phyloP scores from a whole-genome alignment of 92 coral and sea anemone genomes.

The Nematostella vectensis region DNA sequence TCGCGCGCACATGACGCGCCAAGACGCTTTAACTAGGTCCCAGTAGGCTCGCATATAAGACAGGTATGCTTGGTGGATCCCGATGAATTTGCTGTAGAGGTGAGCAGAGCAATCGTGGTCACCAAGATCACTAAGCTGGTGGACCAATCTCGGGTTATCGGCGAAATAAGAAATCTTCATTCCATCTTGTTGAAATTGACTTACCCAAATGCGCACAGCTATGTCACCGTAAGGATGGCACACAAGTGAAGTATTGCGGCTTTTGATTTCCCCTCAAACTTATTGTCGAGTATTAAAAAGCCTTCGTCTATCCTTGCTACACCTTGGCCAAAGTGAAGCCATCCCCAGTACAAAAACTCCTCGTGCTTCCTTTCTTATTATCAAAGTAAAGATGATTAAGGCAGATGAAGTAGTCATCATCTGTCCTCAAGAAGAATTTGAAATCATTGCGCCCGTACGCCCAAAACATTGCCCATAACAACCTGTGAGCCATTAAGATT shows the following conservation, averaged over 20 bases:
- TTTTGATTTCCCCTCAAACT: slow-evolving; percentile 16
- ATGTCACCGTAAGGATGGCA: slow-evolving; percentile 25
- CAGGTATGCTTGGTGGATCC: slow-evolving; percentile 21
- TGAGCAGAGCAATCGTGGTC: too few relatives aligned
- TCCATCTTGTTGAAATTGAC: slow-evolving; percentile 14
- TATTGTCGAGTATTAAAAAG: slow-evolving; percentile 12
- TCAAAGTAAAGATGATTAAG: slow-evolving; percentile 16
- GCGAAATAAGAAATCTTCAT: slow-evolving; percentile 18
- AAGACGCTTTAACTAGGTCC: slow-evolving; percentile 10
- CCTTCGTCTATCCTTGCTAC: slow-evolving; percentile 27
- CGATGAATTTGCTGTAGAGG: slow-evolving; percentile 8
- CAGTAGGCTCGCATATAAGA: slow-evolving; percentile 8
- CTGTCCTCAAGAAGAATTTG: slow-evolving; percentile 11
- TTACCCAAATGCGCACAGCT: slow-evolving; percentile 26
- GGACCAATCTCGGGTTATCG: slow-evolving; percentile 11
- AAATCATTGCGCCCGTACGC: slow-evolving; percentile 11
- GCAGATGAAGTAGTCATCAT: slow-evolving; percentile 30
- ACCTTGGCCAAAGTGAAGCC: slow-evolving; percentile 8
- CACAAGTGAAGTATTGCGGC: slow-evolving; percentile 9
- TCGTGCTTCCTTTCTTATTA: slow-evolving; percentile 19
- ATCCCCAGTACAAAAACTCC: slow-evolving; percentile 21
- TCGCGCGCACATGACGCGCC: too few relatives aligned
- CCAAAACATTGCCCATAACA: slow-evolving; percentile 21
- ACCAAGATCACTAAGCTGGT: neutral
- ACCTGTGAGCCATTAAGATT: slow-evolving; percentile 9